Conservation (phyloP, 1,140 invertebrate genomes). For the Papilio polyxenes region DNA sequence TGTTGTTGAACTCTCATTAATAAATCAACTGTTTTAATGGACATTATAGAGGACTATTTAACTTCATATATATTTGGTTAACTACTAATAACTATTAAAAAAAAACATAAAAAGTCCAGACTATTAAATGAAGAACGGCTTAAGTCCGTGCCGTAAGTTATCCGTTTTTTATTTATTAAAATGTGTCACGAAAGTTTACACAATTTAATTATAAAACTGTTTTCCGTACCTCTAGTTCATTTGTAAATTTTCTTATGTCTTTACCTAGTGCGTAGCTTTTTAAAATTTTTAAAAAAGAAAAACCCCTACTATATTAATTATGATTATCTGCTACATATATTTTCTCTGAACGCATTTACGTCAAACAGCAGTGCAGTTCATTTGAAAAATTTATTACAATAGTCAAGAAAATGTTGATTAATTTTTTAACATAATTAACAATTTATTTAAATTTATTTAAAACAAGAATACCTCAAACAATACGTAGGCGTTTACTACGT, state of each 20-base stretch:
- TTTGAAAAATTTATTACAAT: conserved; percentile 46
- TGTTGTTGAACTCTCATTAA: not conserved
- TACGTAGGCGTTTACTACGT: conserved; percentile 49
- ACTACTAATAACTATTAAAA: too few relatives aligned
- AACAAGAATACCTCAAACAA: conserved; percentile 53
- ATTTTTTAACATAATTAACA: conserved; percentile 67
- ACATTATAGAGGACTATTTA: not conserved
- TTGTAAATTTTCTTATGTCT: too few relatives aligned
- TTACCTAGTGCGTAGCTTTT: too few relatives aligned
- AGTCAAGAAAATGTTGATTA: conserved; percentile 52
- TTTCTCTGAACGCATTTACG: not conserved
- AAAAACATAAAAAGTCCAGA: too few relatives aligned
- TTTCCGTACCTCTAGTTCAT: too few relatives aligned
- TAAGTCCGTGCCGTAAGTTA: too few relatives aligned
- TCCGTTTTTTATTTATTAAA: too few relatives aligned
- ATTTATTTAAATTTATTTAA: conserved; percentile 64
- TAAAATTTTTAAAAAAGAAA: too few relatives aligned
- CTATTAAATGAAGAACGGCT: too few relatives aligned
- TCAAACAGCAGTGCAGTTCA: conserved; percentile 35
- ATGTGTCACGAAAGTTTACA: too few relatives aligned
- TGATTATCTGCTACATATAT: not conserved
- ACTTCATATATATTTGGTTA: not conserved
- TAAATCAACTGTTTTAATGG: conserved; percentile 5
- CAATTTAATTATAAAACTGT: too few relatives aligned
- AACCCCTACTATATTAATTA: not conserved